Percentiles rank a stretch among this genome's conserved stretches.
These are phyloP conservation scores for Nyctibius bracteatus DNA, from an alignment of 2,113 vertebrate genomes.

Conservation along the genomic window DNA sequence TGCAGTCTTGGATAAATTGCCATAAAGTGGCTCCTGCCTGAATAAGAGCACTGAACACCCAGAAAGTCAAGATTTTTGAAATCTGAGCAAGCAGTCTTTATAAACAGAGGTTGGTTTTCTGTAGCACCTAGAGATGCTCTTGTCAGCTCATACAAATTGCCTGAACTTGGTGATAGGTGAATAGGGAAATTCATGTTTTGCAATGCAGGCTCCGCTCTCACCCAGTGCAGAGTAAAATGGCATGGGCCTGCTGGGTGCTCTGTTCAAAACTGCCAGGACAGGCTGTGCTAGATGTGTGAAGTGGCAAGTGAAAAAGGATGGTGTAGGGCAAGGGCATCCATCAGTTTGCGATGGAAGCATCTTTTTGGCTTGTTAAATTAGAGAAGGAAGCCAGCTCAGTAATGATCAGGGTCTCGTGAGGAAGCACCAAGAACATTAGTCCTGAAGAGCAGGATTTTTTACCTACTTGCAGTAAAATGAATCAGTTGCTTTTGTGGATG, in stretches of 20 bases:
- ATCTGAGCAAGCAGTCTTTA: background rate
- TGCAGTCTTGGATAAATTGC: background rate
- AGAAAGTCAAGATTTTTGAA: background rate
- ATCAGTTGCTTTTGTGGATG: background rate
- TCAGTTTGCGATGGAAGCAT: background rate
- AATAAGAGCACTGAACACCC: background rate
- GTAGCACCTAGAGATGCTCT: background rate
- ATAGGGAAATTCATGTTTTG: background rate
- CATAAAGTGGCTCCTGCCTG: background rate
- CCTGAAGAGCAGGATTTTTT: background rate
- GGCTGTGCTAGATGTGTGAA: background rate
- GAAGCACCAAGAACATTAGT: background rate
- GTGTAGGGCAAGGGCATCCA: background rate
- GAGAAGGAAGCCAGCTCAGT: background rate
- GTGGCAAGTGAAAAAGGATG: background rate
- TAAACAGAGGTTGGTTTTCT: background rate
- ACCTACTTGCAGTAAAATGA: background rate
- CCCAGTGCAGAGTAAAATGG: background rate
- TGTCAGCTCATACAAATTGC: background rate
- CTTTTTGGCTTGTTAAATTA: background rate
- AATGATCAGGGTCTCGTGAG: background rate
- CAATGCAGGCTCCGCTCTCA: rapidly evolving
- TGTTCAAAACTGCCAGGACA: background rate
- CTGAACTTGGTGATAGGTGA: background rate
- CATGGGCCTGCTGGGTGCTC: background rate